A percentile compares a stretch with the other conserved stretches of the same genome.
Evolutionary conservation across 2,113 vertebrate genomes (phyloP).

Genomic region (Apodemus sylvaticus): DNA sequence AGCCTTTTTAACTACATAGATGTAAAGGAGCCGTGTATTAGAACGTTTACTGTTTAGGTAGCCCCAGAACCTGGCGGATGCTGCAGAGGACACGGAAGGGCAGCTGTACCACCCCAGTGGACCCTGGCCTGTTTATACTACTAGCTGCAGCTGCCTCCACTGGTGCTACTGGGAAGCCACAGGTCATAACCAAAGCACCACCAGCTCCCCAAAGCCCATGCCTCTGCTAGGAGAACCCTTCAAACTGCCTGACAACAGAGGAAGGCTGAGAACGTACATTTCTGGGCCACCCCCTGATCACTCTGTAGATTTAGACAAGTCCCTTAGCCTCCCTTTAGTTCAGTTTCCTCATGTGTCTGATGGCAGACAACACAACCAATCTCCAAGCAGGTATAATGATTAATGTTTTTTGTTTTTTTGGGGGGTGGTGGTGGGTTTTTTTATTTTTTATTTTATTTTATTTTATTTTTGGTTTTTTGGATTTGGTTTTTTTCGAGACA

Average conservation of each 20-base stretch:
- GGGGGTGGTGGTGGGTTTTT: no score
- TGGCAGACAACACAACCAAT: not conserved
- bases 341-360: not conserved
- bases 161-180: not conserved
- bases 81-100: not conserved
- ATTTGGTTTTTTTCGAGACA: no score
- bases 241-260: not conserved
- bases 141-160: not conserved
- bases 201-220: not conserved
- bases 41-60: not conserved
- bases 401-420: no score
- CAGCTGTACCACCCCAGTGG: not conserved
- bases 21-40: not conserved
- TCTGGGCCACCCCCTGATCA: not conserved
- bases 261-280: not conserved
- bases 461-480: no score
- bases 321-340: not conserved
- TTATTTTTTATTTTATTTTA: no score
- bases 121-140: not conserved
- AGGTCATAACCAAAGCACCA: not conserved
- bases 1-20: not conserved
- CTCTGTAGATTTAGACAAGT: not conserved
- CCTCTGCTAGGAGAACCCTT: not conserved
- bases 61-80: not conserved
- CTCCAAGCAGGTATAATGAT: not conserved